Evolutionary conservation across 2,797 vertebrate species (phyloP).

Genomic region (Darevskia mixta): DNA sequence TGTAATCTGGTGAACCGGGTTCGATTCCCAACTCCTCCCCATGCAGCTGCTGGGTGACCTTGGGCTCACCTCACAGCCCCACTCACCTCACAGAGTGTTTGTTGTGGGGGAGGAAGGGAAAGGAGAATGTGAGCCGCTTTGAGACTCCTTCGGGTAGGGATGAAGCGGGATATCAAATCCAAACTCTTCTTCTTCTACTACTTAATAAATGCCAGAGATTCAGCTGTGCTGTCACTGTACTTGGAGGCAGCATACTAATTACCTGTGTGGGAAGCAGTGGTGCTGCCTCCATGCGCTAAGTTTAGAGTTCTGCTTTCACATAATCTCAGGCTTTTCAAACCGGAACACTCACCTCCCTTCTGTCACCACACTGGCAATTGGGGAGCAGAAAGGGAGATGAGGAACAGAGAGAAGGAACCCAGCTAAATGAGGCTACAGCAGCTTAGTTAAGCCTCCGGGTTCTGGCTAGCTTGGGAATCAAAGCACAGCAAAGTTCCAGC

Average conservation of each 20-base stretch:
- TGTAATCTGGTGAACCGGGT: too few relatives aligned
- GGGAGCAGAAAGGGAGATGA: neutral
- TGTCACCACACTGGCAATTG: neutral
- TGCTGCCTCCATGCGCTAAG: slow-evolving; percentile 52
- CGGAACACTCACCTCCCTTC: slow-evolving; percentile 11
- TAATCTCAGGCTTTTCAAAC: slow-evolving; percentile 48
- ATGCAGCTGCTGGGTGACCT: too few relatives aligned
- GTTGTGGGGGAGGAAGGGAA: too few relatives aligned
- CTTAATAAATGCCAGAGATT: slow-evolving; percentile 10
- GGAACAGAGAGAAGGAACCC: neutral
- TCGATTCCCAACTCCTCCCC: too few relatives aligned
- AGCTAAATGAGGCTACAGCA: neutral
- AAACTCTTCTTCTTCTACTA: neutral
- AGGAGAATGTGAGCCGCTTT: too few relatives aligned
- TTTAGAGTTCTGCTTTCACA: slow-evolving; percentile 60
- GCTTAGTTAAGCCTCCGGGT: too few relatives aligned
- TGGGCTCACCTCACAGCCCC: too few relatives aligned
- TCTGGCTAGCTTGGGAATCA: neutral
- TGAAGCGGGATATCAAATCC: too few relatives aligned
- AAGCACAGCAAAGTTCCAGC: neutral
- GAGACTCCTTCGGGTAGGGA: too few relatives aligned
- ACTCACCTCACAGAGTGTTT: too few relatives aligned
- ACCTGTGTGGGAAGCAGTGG: slow-evolving; percentile 58
- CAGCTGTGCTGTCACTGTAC: slow-evolving; percentile 20
- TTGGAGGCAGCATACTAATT: slow-evolving; percentile 62